Base-by-base conservation (phyloP, 2,797 vertebrate genomes). In the Pangasius sanitwongsei region DNA sequence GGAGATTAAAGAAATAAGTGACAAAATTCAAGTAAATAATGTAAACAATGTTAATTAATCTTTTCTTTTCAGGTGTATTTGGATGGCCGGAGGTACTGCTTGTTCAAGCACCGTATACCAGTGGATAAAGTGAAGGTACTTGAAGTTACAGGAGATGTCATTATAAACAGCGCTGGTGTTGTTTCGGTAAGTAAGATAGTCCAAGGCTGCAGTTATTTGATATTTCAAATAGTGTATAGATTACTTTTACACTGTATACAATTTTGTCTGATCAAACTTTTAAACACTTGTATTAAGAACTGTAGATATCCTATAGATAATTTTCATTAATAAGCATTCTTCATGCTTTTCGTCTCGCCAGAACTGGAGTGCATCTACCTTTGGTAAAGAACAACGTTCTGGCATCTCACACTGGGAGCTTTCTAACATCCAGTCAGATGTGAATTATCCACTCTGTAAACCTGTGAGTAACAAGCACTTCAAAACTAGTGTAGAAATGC, bases 171-270 rank as follows among this genome's bases (percentile, higher is more conserved):
- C 20, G 41, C 86, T 23, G 75, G 86, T 57, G 59, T 86, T 67
- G 83, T 89, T 86, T 48, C 31, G 57, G 88, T 89, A 78, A 87
- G 87, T 57, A 23, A 82, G 11, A n/a, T 31, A 25, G 7, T 25
- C 9, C 15, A 31, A 69, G 34, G 15, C 34, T 72, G 6, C 5
- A 23, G 34, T 72, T 41, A 34, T 41, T 23, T 23, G 18, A 9
- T 31, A 81, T 34, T 57, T 59, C 23, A 53, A 15, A 50, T 20
- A 34, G 37, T 20, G 18, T 20, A 41, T 23, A 72, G 70, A 41
- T 37, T 70, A 67, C 65, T 3, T 67, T 70, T 41, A 23, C 6
- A 23, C n/a, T 37, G 31, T 41, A 0, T 2, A 72, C 0, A 2
- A 2, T 37, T 72, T 41, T 72, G 65, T n/a, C 28, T 67, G 9